Evolutionary conservation across 2,797 vertebrate species (phyloP).

Genomic region (Psittacula derbiana): DNA sequence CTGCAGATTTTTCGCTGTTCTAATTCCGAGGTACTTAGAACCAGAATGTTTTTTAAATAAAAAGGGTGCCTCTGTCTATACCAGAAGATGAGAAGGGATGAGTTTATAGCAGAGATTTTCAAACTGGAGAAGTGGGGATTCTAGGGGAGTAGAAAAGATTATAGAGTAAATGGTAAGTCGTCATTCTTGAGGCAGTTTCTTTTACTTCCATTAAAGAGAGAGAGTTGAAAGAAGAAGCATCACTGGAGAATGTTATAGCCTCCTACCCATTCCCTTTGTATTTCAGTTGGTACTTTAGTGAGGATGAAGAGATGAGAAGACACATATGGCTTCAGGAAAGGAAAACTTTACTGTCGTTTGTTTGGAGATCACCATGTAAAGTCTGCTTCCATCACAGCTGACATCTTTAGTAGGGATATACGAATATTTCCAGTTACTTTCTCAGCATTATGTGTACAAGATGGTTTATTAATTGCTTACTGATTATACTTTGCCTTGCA

Average conservation of each 20-base stretch:
- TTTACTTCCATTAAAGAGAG: background rate
- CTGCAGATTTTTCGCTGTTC: background rate
- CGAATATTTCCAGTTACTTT: background rate
- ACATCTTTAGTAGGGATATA: background rate
- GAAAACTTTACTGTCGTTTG: background rate
- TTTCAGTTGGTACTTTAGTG: background rate
- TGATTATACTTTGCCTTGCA: slow-evolving; percentile 16
- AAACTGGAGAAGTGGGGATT: background rate
- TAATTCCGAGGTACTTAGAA: background rate
- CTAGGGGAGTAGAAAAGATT: background rate
- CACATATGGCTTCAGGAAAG: background rate
- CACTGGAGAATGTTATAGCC: background rate
- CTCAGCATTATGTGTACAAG: background rate
- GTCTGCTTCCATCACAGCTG: background rate
- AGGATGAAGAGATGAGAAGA: background rate
- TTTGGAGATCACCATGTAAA: background rate
- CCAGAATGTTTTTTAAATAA: background rate
- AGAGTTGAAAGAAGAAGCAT: background rate
- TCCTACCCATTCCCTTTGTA: background rate
- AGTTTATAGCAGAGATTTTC: background rate
- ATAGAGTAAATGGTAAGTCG: background rate
- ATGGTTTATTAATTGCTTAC: background rate
- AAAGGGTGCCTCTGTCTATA: background rate
- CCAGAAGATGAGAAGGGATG: background rate
- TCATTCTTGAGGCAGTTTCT: background rate